phyloP scores from a whole-genome alignment of 1,140 invertebrate genomes.

The Phocides pigmalion region DNA sequence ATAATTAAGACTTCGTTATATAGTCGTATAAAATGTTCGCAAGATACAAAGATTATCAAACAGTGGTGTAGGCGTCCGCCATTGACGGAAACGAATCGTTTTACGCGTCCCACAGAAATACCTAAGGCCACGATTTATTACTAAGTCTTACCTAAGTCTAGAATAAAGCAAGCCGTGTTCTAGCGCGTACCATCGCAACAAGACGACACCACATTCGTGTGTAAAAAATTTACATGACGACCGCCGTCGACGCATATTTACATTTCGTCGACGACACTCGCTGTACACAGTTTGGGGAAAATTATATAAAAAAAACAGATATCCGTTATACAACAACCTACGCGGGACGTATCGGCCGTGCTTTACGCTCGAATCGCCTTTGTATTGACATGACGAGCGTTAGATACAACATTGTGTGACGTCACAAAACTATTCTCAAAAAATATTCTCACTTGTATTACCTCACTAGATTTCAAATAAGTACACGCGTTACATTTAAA shows the following conservation, averaged over 20 bases:
- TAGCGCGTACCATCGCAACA: conserved; percentile 45
- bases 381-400: conserved; percentile 5
- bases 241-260: conserved; percentile 55
- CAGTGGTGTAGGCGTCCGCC: conserved; percentile 36
- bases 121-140: conserved; percentile 80
- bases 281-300: conserved; percentile 16
- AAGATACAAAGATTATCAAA: conserved; percentile 47
- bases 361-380: conserved; percentile 5
- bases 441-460: conserved; percentile 26
- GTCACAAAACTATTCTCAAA: conserved; percentile 13
- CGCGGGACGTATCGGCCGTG: conserved; percentile 29
- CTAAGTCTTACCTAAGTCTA: conserved; percentile 72
- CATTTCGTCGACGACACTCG: conserved; percentile 44
- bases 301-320: conserved; percentile 18
- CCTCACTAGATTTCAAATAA: conserved; percentile 32
- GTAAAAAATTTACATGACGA: conserved; percentile 50
- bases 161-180: conserved; percentile 55
- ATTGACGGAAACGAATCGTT: conserved; percentile 24
- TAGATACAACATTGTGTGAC: conserved; percentile 9
- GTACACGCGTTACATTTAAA: conserved; percentile 32
- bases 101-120: conserved; percentile 46
- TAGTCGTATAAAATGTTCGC: conserved; percentile 67
- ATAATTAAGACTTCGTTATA: conserved; percentile 66
- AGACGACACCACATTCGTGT: conserved; percentile 36
- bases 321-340: conserved; percentile 30